phyloP scores from a whole-genome alignment of 1,140 invertebrate genomes.

The Danaus plexippus region DNA sequence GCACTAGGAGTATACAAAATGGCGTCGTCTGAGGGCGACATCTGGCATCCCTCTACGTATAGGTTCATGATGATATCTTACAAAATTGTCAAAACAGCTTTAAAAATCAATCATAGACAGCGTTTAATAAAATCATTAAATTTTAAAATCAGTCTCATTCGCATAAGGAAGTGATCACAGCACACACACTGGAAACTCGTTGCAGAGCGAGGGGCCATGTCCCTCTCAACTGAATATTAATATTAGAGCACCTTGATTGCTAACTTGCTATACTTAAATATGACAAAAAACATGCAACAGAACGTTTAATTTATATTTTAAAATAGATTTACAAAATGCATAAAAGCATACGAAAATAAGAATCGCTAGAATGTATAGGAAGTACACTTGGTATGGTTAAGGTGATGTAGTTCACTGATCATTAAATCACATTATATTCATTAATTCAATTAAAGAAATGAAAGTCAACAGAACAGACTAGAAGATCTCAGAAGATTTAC shows the following conservation, averaged over 20 bases:
- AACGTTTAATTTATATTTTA: slow-evolving; percentile 43
- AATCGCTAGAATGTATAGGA: slow-evolving; percentile 23
- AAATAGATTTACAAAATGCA: slow-evolving; percentile 49
- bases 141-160: slow-evolving; percentile 71
- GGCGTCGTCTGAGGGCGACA: slow-evolving; percentile 7
- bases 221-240: slow-evolving; percentile 61
- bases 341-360: slow-evolving; percentile 40
- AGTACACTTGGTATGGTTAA: slow-evolving; percentile 35
- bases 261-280: slow-evolving; percentile 64
- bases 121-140: slow-evolving; percentile 39
- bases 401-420: slow-evolving; percentile 22
- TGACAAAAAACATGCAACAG: slow-evolving; percentile 55
- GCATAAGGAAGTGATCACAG: slow-evolving; percentile 72
- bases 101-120: slow-evolving; percentile 48
- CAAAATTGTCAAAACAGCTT: slow-evolving; percentile 13
- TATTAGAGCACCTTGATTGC: slow-evolving; percentile 66
- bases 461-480: slow-evolving; percentile 56
- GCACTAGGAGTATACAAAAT: slow-evolving; percentile 10
- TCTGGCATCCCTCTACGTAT: not conserved
- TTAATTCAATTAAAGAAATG: slow-evolving; percentile 33
- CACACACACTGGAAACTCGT: slow-evolving; percentile 70
- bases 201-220: slow-evolving; percentile 61
- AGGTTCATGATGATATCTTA: not conserved
- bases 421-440: slow-evolving; percentile 25
- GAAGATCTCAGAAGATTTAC: slow-evolving; percentile 49